Evolutionary conservation across 2,113 vertebrate genomes (phyloP), one percentile per base, ranked within the genome.

Genomic region (Nothobranchius kuhntae): DNA sequence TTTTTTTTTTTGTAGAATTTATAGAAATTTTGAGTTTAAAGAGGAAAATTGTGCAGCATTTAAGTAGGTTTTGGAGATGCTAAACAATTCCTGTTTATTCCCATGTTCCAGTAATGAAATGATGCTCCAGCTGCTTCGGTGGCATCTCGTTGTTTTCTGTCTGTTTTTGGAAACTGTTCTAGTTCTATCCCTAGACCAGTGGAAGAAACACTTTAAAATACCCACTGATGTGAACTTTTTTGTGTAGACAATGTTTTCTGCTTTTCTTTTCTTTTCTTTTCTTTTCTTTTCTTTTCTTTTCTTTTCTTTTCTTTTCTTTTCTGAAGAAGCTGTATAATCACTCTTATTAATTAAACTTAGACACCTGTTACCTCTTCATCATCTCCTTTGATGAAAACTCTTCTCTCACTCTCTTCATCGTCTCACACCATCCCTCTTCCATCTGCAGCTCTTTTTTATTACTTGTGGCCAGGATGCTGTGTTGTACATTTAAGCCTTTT

Each of bases 401-500:
- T 21, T 21, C 36, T 38, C 36, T 7, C n/a, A 50, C 57, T 38
- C 61, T 78, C 61, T 26, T 65, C 74, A 46, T 64, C 78, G 50
- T 45, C 62, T 58, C 58, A 9, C 53, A 40, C 5, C 56, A 21
- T 75, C 65, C 30, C 55, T 69, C 50, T 60, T 64, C 69, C 60
- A 46, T 71, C 68, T 75, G 73, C 42, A 55, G 66, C 71, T 61
- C 59, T 48, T 59, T 30, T 65, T 50, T 58, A 68, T 54, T 0
- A 38, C 21, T 35, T 62, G 61, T 70, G 71, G 73, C 68, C 58
- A 55, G 75, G 59, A 71, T 63, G 57, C 42, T 50, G 26, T 68
- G 70, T 86, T 83, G 64, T 80, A 68, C 21, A 21, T 21, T 21
- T 73, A 75, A 81, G 76, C 58, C 21, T 21, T 21, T 21, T 21